Evolutionary conservation across 2,888 invertebrate genomes (phyloP).

Genomic region (Acleris cristana): DNA sequence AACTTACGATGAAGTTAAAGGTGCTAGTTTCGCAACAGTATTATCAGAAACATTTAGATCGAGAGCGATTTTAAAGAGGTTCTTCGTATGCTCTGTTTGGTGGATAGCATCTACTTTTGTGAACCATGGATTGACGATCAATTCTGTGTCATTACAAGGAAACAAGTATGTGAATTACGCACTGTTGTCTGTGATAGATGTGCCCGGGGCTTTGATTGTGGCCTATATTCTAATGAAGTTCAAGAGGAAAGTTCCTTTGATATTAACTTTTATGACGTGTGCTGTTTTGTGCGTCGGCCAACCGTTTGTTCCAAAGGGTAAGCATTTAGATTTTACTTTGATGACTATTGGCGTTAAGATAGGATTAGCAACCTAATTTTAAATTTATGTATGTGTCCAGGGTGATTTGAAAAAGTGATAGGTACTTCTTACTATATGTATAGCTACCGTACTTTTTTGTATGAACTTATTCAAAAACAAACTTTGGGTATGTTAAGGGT

Average conservation of each 20-base stretch:
- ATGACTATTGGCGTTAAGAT: no score
- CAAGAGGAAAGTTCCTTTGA: slow-evolving; percentile 83
- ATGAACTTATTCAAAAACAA: no score
- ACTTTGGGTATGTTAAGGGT: no score
- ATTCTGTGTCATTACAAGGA: slow-evolving; percentile 88
- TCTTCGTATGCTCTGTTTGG: slow-evolving; percentile 69
- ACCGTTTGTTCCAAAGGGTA: slow-evolving; percentile 83
- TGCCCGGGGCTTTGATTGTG: slow-evolving; percentile 83
- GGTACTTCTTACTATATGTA: no score
- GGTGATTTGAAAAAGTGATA: no score
- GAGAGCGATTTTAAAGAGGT: slow-evolving; percentile 58
- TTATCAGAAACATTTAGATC: slow-evolving; percentile 66
- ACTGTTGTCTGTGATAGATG: slow-evolving; percentile 79
- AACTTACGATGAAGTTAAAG: slow-evolving; percentile 51
- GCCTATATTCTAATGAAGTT: slow-evolving; percentile 80
- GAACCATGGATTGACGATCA: slow-evolving; percentile 90
- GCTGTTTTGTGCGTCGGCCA: slow-evolving; percentile 84
- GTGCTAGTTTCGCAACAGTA: slow-evolving; percentile 50
- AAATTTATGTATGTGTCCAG: no score
- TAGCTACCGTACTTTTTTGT: no score
- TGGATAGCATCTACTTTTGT: slow-evolving; percentile 88
- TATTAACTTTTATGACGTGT: slow-evolving; percentile 80
- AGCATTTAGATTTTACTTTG: slow-evolving; percentile 40
- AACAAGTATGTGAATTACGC: slow-evolving; percentile 91
- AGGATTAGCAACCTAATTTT: no score